Conservation (phyloP, 2,113 vertebrate genomes). For the Chionodraco myersi region DNA sequence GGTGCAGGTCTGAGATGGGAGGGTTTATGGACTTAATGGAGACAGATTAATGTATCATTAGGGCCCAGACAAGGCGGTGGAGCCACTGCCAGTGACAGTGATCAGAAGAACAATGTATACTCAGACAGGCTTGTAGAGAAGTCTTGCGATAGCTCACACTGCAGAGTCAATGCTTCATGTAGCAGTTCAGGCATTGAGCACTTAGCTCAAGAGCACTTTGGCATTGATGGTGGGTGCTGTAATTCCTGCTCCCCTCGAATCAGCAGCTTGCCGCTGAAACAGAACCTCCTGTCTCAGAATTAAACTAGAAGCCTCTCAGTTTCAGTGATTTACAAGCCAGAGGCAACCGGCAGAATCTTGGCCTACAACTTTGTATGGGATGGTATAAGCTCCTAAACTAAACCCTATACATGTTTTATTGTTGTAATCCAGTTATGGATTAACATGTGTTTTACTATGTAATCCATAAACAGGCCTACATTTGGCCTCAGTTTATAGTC, state of each 20-base stretch:
- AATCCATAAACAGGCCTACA: conserved; percentile 29
- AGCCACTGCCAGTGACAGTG: conserved; percentile 30
- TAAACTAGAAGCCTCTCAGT: conserved; percentile 28
- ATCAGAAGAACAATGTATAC: conserved; percentile 41
- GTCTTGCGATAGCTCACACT: conserved; percentile 7
- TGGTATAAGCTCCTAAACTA: conserved; percentile 1
- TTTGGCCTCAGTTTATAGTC: conserved; percentile 13
- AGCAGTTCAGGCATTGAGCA: conserved; percentile 3
- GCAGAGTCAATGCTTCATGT: conserved; percentile 20
- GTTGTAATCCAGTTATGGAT: conserved; percentile 39
- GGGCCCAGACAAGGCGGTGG: conserved; percentile 29
- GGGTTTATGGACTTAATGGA: conserved; percentile 36
- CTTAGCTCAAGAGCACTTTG: conserved; percentile 53
- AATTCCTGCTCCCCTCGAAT: conserved; percentile 33
- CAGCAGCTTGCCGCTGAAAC: conserved; percentile 24
- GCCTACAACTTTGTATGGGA: not conserved
- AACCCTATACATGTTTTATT: conserved; percentile 5
- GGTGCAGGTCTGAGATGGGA: conserved; percentile 23
- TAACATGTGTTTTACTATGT: conserved; percentile 18
- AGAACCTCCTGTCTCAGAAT: conserved; percentile 25
- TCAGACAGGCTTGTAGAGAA: conserved; percentile 7
- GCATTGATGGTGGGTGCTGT: conserved; percentile 18
- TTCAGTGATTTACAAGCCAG: conserved; percentile 28
- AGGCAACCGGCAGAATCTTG: conserved; percentile 9
- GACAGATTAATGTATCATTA: conserved; percentile 52